Conservation (phyloP, 2,113 vertebrate species). For the Nematolebias whitei region DNA sequence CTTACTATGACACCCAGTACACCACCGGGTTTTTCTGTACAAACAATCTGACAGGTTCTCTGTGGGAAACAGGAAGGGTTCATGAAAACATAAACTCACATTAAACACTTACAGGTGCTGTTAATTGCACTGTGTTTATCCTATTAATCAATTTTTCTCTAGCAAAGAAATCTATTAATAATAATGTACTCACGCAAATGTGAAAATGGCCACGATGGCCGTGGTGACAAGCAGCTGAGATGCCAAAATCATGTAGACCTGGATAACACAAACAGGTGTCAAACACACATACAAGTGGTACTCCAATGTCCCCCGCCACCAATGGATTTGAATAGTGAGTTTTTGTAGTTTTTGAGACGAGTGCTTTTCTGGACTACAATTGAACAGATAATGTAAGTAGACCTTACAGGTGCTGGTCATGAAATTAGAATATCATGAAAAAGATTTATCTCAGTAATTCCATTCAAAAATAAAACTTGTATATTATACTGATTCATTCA, state of each 20-base stretch:
- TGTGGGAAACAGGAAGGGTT: constrained; percentile 47
- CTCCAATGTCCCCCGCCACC: too few species aligned
- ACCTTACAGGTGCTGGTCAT: too few species aligned
- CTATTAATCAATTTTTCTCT: neutral
- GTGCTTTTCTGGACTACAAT: too few species aligned
- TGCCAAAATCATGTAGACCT: constrained; percentile 93
- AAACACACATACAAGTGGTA: too few species aligned
- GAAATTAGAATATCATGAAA: too few species aligned
- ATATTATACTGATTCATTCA: too few species aligned
- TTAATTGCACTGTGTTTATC: neutral
- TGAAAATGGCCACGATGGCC: constrained; percentile 88
- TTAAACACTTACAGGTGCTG: too few species aligned
- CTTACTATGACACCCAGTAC: constrained; percentile 94
- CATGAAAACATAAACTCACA: neutral
- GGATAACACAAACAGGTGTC: constrained; percentile 28
- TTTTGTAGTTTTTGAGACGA: too few species aligned
- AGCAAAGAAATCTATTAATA: neutral
- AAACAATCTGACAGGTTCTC: constrained; percentile 68
- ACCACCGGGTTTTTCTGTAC: constrained; percentile 77
- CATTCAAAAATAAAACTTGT: too few species aligned
- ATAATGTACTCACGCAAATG: constrained; percentile 79
- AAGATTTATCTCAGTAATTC: too few species aligned
- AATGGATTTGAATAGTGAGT: too few species aligned
- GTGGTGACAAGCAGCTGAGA: constrained; percentile 88
- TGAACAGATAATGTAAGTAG: too few species aligned